These are phyloP conservation scores for Drosophila subquinaria DNA, from an alignment of 2,888 invertebrate genomes.

Conservation along the genomic window DNA sequence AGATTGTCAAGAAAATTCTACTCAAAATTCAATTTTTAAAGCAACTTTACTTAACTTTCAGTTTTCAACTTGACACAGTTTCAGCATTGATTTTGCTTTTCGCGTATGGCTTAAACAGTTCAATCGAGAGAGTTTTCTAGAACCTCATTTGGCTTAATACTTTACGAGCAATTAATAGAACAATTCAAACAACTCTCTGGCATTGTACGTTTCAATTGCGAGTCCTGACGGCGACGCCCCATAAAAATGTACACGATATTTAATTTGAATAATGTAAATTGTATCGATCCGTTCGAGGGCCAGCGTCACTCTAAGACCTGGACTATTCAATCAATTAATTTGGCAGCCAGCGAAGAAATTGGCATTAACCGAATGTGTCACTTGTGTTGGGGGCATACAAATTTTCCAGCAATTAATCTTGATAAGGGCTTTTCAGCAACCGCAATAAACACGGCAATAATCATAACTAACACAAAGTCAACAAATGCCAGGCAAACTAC, in stretches of 20 bases:
- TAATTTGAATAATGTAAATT: slow-evolving; percentile 47
- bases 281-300: slow-evolving; percentile 37
- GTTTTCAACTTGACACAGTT: neutral
- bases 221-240: slow-evolving; percentile 1
- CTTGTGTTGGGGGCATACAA: slow-evolving; percentile 57
- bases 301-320: neutral
- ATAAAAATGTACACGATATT: slow-evolving; percentile 29
- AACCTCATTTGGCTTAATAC: slow-evolving; percentile 7
- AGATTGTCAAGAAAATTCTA: neutral
- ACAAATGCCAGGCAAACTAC: slow-evolving; percentile 53
- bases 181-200: slow-evolving; percentile 1
- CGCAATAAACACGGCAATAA: slow-evolving; percentile 81
- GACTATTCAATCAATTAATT: slow-evolving; percentile 15
- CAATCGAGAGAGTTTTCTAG: neutral
- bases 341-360: slow-evolving; percentile 38
- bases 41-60: neutral
- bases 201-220: neutral
- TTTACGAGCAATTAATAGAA: slow-evolving; percentile 17
- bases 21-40: neutral
- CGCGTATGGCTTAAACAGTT: neutral
- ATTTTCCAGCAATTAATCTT: slow-evolving; percentile 79
- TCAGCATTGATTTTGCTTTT: neutral
- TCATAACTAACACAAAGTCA: slow-evolving; percentile 76
- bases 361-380: slow-evolving; percentile 56
- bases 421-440: slow-evolving; percentile 72